These are phyloP conservation scores for Trachelipus rathkii DNA, from an alignment of 1,140 invertebrate genomes.

Conservation along the genomic window DNA sequence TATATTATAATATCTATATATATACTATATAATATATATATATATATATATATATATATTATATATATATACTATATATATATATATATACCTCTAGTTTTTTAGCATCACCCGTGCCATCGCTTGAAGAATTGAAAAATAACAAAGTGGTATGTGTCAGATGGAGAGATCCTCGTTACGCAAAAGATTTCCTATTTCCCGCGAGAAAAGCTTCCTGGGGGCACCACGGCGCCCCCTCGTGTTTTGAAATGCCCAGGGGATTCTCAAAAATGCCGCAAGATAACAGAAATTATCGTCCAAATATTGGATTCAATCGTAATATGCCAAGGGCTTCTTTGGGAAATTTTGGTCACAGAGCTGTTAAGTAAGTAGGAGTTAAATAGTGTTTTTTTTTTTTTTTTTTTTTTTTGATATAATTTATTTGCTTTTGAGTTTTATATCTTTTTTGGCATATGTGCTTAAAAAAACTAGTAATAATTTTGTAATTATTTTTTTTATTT, in stretches of 20 bases:
- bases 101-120: slow-evolving; percentile 30
- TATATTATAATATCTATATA: no score
- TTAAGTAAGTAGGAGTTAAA: slow-evolving; percentile 52
- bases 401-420: background rate
- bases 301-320: slow-evolving; percentile 66
- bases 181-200: slow-evolving; percentile 69
- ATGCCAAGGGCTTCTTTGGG: slow-evolving; percentile 61
- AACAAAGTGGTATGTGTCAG: slow-evolving; percentile 61
- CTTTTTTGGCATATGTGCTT: background rate
- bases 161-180: slow-evolving; percentile 76
- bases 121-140: slow-evolving; percentile 40
- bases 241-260: slow-evolving; percentile 79
- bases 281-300: slow-evolving; percentile 62
- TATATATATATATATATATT: no score
- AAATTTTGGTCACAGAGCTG: slow-evolving; percentile 64
- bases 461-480: no score
- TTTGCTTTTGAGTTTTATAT: background rate
- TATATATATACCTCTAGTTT: slow-evolving; percentile 27
- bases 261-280: slow-evolving; percentile 45
- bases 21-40: no score
- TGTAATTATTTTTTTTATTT: no score
- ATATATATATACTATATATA: no score
- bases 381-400: slow-evolving; percentile 29
- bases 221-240: slow-evolving; percentile 62
- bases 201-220: slow-evolving; percentile 63